Evolutionary conservation across 1,140 invertebrate species (phyloP).

Genomic region (Trinorchestia longiramus): DNA sequence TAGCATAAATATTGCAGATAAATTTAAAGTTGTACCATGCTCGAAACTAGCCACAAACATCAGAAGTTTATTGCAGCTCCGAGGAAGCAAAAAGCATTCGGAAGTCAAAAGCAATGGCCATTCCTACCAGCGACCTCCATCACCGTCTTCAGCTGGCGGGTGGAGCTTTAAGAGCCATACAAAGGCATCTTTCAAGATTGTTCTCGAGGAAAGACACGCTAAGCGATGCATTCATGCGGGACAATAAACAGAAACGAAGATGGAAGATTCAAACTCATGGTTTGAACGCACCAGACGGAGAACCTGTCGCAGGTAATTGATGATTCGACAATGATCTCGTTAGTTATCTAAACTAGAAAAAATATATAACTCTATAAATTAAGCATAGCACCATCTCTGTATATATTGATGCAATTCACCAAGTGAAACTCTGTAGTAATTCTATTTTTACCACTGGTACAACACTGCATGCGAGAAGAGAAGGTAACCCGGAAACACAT

Average conservation of each 20-base stretch:
- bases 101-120: background rate
- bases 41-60: background rate
- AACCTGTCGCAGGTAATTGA: background rate
- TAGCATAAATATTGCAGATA: background rate
- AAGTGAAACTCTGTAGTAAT: too few relatives aligned
- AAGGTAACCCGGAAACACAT: too few relatives aligned
- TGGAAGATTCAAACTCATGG: background rate
- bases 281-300: background rate
- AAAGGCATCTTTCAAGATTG: conserved; percentile 1
- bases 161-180: background rate
- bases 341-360: background rate
- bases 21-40: background rate
- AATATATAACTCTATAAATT: background rate
- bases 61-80: background rate
- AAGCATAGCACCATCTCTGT: background rate
- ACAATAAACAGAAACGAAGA: background rate
- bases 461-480: too few relatives aligned
- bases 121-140: background rate
- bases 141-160: background rate
- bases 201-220: background rate
- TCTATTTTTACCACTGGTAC: too few relatives aligned
- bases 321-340: background rate
- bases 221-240: background rate
- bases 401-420: background rate
- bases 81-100: background rate